Evolutionary conservation across 2,113 vertebrate species (phyloP), one percentile per base, ranked within the genome.

Genomic region (Ploceus nigricollis): DNA sequence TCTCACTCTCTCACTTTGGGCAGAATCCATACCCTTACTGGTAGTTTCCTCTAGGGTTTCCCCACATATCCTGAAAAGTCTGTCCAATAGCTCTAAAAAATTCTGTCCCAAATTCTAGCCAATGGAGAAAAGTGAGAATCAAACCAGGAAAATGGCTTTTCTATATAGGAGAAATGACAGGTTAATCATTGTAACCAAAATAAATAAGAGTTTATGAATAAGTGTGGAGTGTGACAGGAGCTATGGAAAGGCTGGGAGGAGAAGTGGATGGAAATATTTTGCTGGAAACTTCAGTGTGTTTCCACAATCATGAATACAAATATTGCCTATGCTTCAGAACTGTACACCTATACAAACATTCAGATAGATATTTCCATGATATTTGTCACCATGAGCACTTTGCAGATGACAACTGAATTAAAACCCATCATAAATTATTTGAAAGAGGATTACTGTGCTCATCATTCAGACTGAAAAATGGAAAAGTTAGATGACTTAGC

Each of bases 231-330:
- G 71, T 78, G 82, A 78, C 22, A 51, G 54, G 21, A 39, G 10
- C 35, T 66, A 30, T 0, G 13, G 88, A 90, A 93, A 96, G 25
- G 23, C 58, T 86, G 54, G 24, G 50, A 76, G 40, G 28, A 93
- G 50, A 78, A 81, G 58, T 42, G 15, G n/a, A 39, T 70, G 68
- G 76, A 93, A 96, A 90, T 27, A 3, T 71, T 33, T 39, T 73
- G 18, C 86, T 92, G 86, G 92, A 92, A 94, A 89, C 8, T 37
- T 79, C 39, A 47, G 17, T 30, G n/a, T 92, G 66, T 89, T 95
- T 94, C 68, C 64, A 66, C 33, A 78, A 7, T 54, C 42, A 63
- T 37, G 33, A 92, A 66, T 47, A 81, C 54, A 94, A 93, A 75
- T 58, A 89, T 73, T 77, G 35, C 39, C 39, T 42, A 3, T 69